Evolutionary conservation across 2,888 invertebrate genomes (phyloP), one percentile per base, ranked within the genome.

Genomic region (Sphinx pinastri): DNA sequence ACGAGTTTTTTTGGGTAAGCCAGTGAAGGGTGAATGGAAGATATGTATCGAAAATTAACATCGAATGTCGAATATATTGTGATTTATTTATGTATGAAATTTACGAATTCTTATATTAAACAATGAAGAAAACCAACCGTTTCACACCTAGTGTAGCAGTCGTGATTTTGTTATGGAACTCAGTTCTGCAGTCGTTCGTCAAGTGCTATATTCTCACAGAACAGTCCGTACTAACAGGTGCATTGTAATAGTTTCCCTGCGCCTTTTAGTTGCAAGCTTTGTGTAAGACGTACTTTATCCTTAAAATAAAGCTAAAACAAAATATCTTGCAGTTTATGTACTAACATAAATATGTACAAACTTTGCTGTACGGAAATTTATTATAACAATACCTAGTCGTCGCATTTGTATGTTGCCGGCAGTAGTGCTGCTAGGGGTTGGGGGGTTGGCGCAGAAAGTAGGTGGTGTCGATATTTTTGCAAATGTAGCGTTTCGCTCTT

Each of bases 391-490:
- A 19, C 63, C 63, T 14, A 12, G 7, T 63, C 63, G 19, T 13
- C 11, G 11, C 19, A 47, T 49, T 63, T 47, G 11, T 60, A 60
- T 47, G 16, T 16, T 45, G 11, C 16, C 25, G 25, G 13, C 12
- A 57, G 25, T 3, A 57, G 19, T 19, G 57, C 25, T 19, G 13
- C 25, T 25, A 2, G 16, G 47, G 47, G 45, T 38, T 10, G 60
- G 45, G 47, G 47, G 45, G 60, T 60, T 16, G 38, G n/a, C 63
- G 12, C 13, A 63, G 63, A 19, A 63, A 49, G 63, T 63, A 49
- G 63, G 63, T 63, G 63, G 63, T 63, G 63, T 63, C 63, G 19
- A 49, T 49, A 63, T 63, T 49, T 63, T 63, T 49, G 63, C 49
- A 63, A 63, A 63, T 63, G 63, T 63, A 63, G 63, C 49, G 19